Conservation (phyloP, 2,113 vertebrate species). For the Poeciliopsis retropinna region DNA sequence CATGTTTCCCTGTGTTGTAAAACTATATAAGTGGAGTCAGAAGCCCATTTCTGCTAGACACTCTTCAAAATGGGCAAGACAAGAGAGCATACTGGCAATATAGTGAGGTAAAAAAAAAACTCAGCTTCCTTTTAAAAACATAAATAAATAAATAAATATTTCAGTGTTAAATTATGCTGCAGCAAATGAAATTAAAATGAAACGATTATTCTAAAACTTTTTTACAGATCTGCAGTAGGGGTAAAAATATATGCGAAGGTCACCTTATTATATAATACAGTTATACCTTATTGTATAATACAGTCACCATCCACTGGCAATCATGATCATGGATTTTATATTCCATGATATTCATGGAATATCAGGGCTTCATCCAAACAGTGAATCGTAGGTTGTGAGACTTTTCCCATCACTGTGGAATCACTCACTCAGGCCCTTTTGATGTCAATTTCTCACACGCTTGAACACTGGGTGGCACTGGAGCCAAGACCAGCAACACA, state of each 20-base stretch:
- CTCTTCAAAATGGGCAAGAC: not conserved
- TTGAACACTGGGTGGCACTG: slow-evolving; percentile 88
- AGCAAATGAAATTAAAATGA: not conserved
- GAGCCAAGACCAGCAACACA: slow-evolving; percentile 24
- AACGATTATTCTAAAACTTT: not conserved
- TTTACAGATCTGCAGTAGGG: not conserved
- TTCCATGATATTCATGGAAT: not conserved
- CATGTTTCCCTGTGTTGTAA: not conserved
- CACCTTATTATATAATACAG: not conserved
- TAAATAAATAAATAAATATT: too few relatives aligned
- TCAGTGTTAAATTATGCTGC: not conserved
- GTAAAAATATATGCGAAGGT: not conserved
- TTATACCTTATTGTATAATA: not conserved
- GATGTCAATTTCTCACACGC: not conserved
- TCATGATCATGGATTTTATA: not conserved
- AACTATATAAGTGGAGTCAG: not conserved
- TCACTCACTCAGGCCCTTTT: not conserved
- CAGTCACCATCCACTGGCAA: not conserved
- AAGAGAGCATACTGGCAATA: not conserved
- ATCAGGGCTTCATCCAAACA: not conserved
- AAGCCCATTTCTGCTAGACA: not conserved
- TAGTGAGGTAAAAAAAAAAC: not conserved
- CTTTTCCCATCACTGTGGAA: not conserved
- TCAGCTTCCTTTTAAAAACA: too few relatives aligned
- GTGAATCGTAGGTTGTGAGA: not conserved